Evolutionary conservation across 2,888 invertebrate species (phyloP), one percentile per base, ranked within the genome.

Genomic region (Ectropis crepuscularia): DNA sequence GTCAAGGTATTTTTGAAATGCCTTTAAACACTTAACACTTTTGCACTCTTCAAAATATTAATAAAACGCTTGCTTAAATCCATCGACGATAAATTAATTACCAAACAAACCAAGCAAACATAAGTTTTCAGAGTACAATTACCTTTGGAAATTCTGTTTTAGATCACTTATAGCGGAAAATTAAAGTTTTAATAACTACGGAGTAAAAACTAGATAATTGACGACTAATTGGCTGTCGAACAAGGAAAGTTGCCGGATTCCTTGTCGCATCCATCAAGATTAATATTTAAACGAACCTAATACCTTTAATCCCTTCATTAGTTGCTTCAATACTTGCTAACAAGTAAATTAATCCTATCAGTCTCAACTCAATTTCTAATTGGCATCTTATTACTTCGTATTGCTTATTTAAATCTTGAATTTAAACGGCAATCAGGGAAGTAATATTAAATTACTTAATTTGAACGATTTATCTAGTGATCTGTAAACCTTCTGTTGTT

Each of bases 381-480:
- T 80, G 78, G 79, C 70, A 73, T 77, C 76, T 73, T 75, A 74
- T 79, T 75, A 73, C 74, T 47, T 65, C 50, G 51, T 28, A 61
- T 57, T 54, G 63, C 57, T 48, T 60, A 47, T 50, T 36, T 60
- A 61, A 57, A 51, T 16, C 53, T 63, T 45, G 41, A 60, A 39
- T 58, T 41, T 55, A 61, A 57, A 47, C 5, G 57, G 49, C n/a
- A 51, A 48, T 53, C 39, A 46, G 10, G 36, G 28, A 42, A 50
- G 10, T 11, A 38, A 46, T 57, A 51, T 51, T 37, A 46, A 57
- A 42, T 57, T 51, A 57, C 46, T 12, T 51, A 43, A 53, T 65
- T 57, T 10, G 51, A 41, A 60, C 39, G 37, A 53, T 42, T 47
- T 53, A 47, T 47, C 60, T 51, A 51, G 39, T 28, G n/a, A 16